Conservation (phyloP, 2,888 invertebrate genomes). For the Merodon equestris region DNA sequence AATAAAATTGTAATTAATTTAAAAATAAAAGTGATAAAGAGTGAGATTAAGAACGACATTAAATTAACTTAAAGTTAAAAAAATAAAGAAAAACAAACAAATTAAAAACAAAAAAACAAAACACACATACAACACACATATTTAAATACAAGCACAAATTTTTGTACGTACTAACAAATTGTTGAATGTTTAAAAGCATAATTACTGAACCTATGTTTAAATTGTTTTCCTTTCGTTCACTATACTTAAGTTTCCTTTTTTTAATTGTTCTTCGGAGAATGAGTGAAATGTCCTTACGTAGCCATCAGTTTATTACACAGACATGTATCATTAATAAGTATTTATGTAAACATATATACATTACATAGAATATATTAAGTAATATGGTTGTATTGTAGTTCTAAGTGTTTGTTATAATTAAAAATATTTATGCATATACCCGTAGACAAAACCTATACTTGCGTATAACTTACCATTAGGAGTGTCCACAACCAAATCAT, state of each 20-base stretch:
- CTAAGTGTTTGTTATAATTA: constrained; percentile 68
- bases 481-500: constrained; percentile 61
- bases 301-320: constrained; percentile 54
- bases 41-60: constrained; percentile 78
- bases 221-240: constrained; percentile 19
- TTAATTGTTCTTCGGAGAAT: constrained; percentile 55
- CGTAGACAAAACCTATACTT: constrained; percentile 61
- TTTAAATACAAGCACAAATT: constrained; percentile 57
- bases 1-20: constrained; percentile 70
- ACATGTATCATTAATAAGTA: constrained; percentile 60
- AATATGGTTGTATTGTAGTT: constrained; percentile 68
- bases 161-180: constrained; percentile 57
- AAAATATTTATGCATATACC: constrained; percentile 66
- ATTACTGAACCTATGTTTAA: not conserved
- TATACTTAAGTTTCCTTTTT: constrained; percentile 13
- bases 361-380: constrained; percentile 67
- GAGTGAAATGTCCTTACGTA: constrained; percentile 58
- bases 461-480: constrained; percentile 59
- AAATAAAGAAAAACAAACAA: too few relatives aligned
- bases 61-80: constrained; percentile 69
- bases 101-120: too few relatives aligned
- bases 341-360: constrained; percentile 21
- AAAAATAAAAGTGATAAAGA: constrained; percentile 76
- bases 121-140: constrained; percentile 38
- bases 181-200: constrained; percentile 21